Percentiles rank a stretch among this genome's conserved stretches.
Conservation (phyloP, 2,113 vertebrate genomes). For the Dermatemys mawii region DNA sequence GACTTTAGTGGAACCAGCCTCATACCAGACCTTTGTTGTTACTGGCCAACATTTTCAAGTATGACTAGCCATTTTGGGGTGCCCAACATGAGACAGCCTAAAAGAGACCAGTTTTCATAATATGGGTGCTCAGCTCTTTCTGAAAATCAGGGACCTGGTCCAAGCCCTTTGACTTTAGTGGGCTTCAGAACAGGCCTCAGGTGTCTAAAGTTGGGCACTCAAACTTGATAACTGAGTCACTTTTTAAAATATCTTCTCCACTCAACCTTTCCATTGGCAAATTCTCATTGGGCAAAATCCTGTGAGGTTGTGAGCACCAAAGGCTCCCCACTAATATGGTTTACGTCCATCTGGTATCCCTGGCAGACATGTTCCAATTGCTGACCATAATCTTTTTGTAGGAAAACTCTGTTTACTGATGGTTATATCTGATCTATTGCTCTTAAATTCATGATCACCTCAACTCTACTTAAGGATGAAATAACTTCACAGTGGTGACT, state of each 20-base stretch:
- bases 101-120: neutral
- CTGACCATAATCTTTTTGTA: neutral
- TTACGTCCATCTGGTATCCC: neutral
- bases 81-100: neutral
- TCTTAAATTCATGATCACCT: neutral
- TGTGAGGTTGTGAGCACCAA: neutral
- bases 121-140: neutral
- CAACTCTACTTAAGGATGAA: neutral
- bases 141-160: neutral
- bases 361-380: neutral
- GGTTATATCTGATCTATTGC: neutral
- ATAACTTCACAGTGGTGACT: neutral
- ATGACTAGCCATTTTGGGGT: neutral
- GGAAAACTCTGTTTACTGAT: neutral
- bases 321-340: neutral
- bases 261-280: neutral
- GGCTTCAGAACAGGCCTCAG: neutral
- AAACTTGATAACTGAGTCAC: neutral
- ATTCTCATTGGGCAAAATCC: neutral
- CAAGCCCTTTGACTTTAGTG: neutral
- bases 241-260: neutral
- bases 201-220: neutral
- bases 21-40: neutral
- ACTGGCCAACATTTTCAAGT: neutral
- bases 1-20: neutral